These are phyloP conservation scores for Paralinhomoeus sp. DNA, from an alignment of 2,888 invertebrate species.

Conservation along the genomic window DNA sequence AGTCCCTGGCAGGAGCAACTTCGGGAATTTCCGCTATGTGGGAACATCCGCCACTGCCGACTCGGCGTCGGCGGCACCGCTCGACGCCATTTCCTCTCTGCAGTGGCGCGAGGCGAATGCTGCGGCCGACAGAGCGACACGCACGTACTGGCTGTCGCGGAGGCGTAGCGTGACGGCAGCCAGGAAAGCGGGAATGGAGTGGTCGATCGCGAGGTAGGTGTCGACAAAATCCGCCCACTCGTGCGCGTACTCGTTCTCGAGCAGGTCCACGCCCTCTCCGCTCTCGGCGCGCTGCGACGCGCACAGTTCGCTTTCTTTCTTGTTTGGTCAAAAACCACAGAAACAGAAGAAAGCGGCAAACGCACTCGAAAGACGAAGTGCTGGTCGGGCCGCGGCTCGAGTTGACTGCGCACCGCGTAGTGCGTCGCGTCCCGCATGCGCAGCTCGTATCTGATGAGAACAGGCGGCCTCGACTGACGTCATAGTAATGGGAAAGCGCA, in stretches of 20 bases:
- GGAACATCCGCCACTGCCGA: no score
- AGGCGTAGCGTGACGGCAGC: constrained; percentile 7
- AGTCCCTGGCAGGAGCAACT: no score
- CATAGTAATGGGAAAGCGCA: no score
- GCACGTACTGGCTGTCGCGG: no score
- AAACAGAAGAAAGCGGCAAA: neutral
- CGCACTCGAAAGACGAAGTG: constrained; percentile 5
- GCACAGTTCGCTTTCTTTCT: neutral
- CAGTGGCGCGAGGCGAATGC: no score
- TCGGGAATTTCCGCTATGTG: no score
- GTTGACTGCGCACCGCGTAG: constrained; percentile 7
- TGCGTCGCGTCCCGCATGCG: constrained; percentile 7
- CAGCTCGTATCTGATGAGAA: constrained; percentile 7
- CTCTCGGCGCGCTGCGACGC: constrained; percentile 1
- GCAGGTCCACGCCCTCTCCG: constrained; percentile 5
- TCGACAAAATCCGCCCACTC: constrained; percentile 7
- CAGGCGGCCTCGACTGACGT: no score
- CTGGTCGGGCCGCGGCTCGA: constrained; percentile 3
- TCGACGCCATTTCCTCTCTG: no score
- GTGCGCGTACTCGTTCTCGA: constrained; percentile 7
- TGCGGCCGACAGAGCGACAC: no score
- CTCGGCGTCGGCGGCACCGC: no score
- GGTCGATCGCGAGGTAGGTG: constrained; percentile 5
- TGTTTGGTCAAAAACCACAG: neutral
- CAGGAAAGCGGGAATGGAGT: constrained; percentile 9